Evolutionary conservation across 2,797 vertebrate genomes (phyloP), one percentile per base, ranked within the genome.

Genomic region (Sebastes cheni): DNA sequence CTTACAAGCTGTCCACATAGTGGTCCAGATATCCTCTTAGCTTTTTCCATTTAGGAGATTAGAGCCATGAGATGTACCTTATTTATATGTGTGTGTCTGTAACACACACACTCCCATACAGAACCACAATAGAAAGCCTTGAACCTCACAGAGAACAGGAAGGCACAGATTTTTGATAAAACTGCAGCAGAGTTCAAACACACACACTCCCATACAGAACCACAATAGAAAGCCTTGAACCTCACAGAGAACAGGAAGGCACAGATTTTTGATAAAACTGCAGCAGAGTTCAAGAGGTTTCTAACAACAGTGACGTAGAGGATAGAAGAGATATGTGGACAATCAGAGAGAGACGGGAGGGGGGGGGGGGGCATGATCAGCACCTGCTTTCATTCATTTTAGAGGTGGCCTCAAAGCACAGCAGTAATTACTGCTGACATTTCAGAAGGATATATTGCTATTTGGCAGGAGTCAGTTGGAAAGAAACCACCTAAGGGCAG

Each of bases 401-500:
- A 72, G 70, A 87, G 81, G 77, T 81, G 80, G 85, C 89, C 90
- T 89, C 83, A 62, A 77, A 80, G 75, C 79, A 34, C 86, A 82
- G 74, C 32, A 89, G 86, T 91, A 90, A 93, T 91, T 91, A 91
- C 88, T 67, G 85, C 83, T 94, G 91, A 92, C 91, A 92, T 94
- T 93, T 93, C 75, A 75, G 65, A 82, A 83, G 80, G 83, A 89
- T 83, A 86, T 91, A 86, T 90, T 90, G 82, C 89, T 88, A 81
- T 90, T 88, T 92, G 89, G 86, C 62, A 83, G 76, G 78, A 50
- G 68, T 83, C 75, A 79, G 75, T 77, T 77, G 84, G 77, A 85
- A 87, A 89, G 64, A 83, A 76, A 82, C 65, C 79, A 87, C 79
- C 86, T 79, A 64, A 77, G 71, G 82, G 72, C 77, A 39, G 77